Base-by-base conservation (phyloP, 1,140 invertebrate genomes). In the Rhynchophorus ferrugineus region DNA sequence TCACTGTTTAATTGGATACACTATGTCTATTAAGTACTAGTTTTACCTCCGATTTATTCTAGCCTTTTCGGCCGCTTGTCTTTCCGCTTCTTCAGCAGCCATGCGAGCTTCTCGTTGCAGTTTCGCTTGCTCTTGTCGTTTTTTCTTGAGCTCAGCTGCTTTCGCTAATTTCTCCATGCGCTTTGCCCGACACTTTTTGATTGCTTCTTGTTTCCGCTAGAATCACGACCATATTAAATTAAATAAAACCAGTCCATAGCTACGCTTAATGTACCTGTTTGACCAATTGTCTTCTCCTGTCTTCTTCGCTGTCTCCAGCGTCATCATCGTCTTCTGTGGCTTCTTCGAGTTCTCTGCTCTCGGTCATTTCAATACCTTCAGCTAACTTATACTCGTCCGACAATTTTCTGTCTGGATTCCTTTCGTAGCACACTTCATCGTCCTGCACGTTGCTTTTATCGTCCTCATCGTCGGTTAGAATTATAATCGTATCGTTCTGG, bases 131-230 rank as follows among this genome's bases (percentile, higher is more conserved):
- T 48, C 44, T 22, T 33, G 20, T 41, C 46, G 16, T 24, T 44
- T 55, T 34, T 34, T 22, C 16, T 49, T 55, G 13, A 44, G 2
- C 38, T 55, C 47, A 41, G 53, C 53, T 13, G 42, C 34, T n/a
- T 41, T 34, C 3, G 47, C 53, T 29, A 49, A 33, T 38, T 54
- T 54, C 43, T 54, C 51, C 44, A 47, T 47, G 1, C 51, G 36
- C 43, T 54, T 54, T 3, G 35, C 51, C 1, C 51, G 51, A 14
- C 51, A 54, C 42, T 54, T 54, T 29, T 35, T 41, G 7, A 54
- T 46, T 8, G 44, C 51, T 43, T 54, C 51, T 42, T 42, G 44
- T 43, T 53, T 53, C 41, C 20, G 45, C 43, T 46, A 48, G 20
- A 13, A 45, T 38, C 6, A 13, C 3, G 5, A n/a, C 11, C 11